Percentiles rank a stretch among this genome's conserved stretches.
These are phyloP conservation scores for Stictocephala bisonia DNA, from an alignment of 2,888 invertebrate genomes.

Conservation along the genomic window DNA sequence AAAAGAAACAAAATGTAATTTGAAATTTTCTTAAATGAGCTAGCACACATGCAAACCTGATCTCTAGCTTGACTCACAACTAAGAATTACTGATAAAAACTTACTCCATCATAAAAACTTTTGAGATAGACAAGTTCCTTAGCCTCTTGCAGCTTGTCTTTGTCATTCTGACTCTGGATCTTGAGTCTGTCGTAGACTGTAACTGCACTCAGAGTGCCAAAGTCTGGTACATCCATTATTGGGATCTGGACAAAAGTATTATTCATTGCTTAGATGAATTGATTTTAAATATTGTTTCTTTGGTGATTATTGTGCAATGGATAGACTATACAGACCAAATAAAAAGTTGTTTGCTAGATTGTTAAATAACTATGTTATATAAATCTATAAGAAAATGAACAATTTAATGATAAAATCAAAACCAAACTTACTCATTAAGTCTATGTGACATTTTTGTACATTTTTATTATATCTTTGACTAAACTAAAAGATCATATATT, in stretches of 20 bases:
- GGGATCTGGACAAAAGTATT: slow-evolving; percentile 70
- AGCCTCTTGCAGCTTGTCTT: slow-evolving; percentile 91
- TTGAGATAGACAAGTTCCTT: slow-evolving; percentile 96
- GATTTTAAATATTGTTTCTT: too few species aligned
- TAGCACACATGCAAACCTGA: neutral
- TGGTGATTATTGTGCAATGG: too few species aligned
- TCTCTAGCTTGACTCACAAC: neutral
- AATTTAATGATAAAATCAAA: too few species aligned
- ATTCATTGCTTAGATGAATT: too few species aligned
- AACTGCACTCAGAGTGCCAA: slow-evolving; percentile 88
- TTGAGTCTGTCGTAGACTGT: slow-evolving; percentile 88
- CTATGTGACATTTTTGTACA: too few species aligned
- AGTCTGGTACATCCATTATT: slow-evolving; percentile 92
- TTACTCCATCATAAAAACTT: slow-evolving; percentile 94
- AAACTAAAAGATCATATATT: too few species aligned
- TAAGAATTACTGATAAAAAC: slow-evolving; percentile 46
- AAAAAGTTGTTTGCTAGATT: slow-evolving; percentile 3
- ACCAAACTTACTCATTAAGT: too few species aligned
- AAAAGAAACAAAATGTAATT: too few species aligned
- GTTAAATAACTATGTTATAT: too few species aligned
- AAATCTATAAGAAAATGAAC: too few species aligned
- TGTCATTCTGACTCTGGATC: slow-evolving; percentile 98
- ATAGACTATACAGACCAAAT: neutral
- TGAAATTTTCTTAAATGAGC: too few species aligned
- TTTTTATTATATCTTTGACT: too few species aligned